Conservation (phyloP, 37 sponge, comb jelly and placozoan species). For the Eunapius fragilis region DNA sequence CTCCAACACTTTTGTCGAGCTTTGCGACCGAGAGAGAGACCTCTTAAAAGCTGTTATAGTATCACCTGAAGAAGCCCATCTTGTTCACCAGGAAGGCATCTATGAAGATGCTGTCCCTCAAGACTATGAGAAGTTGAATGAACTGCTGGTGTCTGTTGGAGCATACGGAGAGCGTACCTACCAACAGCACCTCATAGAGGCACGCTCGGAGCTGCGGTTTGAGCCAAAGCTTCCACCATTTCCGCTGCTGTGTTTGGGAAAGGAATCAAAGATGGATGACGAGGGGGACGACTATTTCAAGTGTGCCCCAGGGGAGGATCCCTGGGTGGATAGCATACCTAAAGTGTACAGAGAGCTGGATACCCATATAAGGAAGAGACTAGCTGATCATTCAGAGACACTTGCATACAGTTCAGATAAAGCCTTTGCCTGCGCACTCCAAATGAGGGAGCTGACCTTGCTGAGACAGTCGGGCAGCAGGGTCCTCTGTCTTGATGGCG, state of each 20-base stretch:
- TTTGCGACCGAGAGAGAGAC: neutral
- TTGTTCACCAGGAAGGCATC: neutral
- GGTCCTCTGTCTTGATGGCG: slow-evolving; percentile 32
- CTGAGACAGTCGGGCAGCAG: slow-evolving; percentile 31
- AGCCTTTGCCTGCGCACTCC: slow-evolving; percentile 7
- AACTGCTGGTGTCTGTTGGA: neutral
- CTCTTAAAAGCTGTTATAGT: neutral
- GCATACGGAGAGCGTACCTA: neutral
- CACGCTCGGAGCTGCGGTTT: neutral
- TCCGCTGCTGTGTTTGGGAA: neutral
- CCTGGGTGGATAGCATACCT: neutral
- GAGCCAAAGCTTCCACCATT: neutral
- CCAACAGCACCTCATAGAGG: neutral
- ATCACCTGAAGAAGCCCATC: neutral
- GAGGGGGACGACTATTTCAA: neutral
- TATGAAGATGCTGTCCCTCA: neutral
- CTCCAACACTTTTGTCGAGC: neutral
- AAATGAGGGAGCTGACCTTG: slow-evolving; percentile 23
- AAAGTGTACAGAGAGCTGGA: neutral
- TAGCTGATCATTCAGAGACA: neutral
- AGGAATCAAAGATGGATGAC: neutral
- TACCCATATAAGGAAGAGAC: neutral
- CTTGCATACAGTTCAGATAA: neutral
- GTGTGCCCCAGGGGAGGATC: neutral
- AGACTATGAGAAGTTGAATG: neutral